Base-by-base conservation (phyloP, 2,113 vertebrate genomes). In the Gorsachius goisagi region DNA sequence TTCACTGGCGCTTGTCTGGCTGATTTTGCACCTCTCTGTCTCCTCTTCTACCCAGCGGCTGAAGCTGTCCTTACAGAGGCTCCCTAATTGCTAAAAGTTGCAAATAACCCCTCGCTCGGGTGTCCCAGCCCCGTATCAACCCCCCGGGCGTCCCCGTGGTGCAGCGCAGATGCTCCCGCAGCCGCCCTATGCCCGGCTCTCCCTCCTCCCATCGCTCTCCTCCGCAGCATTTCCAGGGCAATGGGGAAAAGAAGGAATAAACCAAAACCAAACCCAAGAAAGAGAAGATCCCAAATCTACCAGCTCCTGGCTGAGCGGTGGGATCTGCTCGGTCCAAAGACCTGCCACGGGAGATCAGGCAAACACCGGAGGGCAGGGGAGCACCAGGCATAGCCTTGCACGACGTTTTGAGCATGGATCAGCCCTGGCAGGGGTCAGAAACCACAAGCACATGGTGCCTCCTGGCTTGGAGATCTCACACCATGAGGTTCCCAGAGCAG, bases 201-300 rank as follows among this genome's bases (percentile, higher is more conserved):
- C 60, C 81, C 75, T 89, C 80, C 89, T 96, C 92, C 95, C 78
- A 83, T 86, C 85, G 19, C 88, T 69, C 45, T 22, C 75, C 88
- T 76, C 90, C 75, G 56, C 60, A 37, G 52, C 26, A 95, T 96
- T 97, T 94, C 96, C 97, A 97, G 93, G 94, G 87, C 62, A 97
- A 97, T 53, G 9, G 60, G 49, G 24, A 88, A 82, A 89, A 71
- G 4, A 52, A 35, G 5, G 33, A 52, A 39, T 44, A 50, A 71
- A 77, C 13, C 44, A 76, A 41, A 95, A 62, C 33, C 2, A 15
- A 68, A 35, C 9, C 77, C 89, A 64, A 88, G 76, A 66, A 94
- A 44, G 59, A 71, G 81, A 78, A 49, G 88, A 88, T 32, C 75
- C 41, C 58, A 91, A 88, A 39, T 9, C 49, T 66, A 35, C 35